A percentile compares a stretch with the other conserved stretches of the same genome.
Evolutionary conservation across 2,113 vertebrate species (phyloP).

Genomic region (Hyla sarda): DNA sequence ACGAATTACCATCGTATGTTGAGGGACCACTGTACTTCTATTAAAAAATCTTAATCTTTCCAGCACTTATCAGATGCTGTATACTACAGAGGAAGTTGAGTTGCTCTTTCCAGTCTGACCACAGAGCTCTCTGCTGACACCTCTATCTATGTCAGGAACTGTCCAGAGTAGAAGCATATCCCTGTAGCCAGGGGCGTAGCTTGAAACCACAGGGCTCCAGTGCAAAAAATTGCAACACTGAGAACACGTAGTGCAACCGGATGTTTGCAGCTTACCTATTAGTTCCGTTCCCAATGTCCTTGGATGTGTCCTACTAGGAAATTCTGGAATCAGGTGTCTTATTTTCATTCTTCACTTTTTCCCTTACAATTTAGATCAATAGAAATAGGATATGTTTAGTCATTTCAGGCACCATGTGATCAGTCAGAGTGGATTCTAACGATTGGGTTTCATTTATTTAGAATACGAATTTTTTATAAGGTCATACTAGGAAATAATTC

Average conservation of each 20-base stretch:
- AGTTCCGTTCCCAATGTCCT: constrained; percentile 64
- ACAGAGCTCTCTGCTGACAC: too few species aligned
- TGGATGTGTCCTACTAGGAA: constrained; percentile 69
- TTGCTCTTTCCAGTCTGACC: too few species aligned
- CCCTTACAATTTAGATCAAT: constrained; percentile 75
- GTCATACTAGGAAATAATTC: neutral
- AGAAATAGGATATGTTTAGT: constrained; percentile 71
- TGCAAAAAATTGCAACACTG: too few species aligned
- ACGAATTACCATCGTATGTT: too few species aligned
- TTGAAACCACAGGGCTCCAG: too few species aligned
- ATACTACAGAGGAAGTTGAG: too few species aligned
- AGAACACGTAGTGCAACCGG: neutral
- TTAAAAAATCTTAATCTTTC: too few species aligned
- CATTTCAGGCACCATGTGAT: constrained; percentile 70
- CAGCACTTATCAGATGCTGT: too few species aligned
- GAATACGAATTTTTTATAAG: neutral
- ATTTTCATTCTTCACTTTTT: constrained; percentile 70
- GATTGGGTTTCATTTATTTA: neutral
- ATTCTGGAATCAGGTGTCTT: constrained; percentile 73
- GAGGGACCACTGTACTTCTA: too few species aligned
- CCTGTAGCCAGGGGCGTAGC: too few species aligned
- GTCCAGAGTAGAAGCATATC: too few species aligned
- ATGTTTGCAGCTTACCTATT: neutral
- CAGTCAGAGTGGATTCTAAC: constrained; percentile 63
- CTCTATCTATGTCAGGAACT: too few species aligned